phyloP scores from a whole-genome alignment of 1,140 invertebrate species.

The Archegozetes longisetosus region DNA sequence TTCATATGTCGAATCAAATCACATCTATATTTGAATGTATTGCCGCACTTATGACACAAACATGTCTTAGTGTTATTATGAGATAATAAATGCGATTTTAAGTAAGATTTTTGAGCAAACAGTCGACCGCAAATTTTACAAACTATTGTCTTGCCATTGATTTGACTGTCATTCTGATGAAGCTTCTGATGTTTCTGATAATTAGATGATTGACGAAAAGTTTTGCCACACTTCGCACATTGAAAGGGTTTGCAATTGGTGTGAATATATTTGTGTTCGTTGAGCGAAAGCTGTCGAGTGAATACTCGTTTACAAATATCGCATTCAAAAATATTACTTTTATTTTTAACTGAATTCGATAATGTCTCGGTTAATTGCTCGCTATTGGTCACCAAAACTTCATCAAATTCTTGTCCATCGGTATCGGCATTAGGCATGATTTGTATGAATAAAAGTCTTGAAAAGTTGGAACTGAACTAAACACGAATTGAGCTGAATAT shows the following conservation, averaged over 20 bases:
- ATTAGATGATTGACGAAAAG: background rate
- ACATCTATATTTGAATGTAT: background rate
- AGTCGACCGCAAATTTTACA: background rate
- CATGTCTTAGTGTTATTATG: background rate
- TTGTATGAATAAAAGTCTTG: no score
- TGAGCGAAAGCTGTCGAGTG: background rate
- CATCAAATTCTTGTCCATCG: background rate
- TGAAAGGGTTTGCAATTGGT: background rate
- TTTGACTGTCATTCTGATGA: background rate
- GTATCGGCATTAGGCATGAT: no score
- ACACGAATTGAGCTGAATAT: no score
- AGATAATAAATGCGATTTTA: background rate
- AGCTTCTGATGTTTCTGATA: background rate
- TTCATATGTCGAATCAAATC: background rate
- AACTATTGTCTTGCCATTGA: background rate
- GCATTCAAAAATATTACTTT: background rate
- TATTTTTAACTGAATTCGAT: background rate
- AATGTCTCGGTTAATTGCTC: background rate
- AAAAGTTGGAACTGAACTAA: no score
- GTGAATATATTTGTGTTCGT: background rate
- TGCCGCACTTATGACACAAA: background rate
- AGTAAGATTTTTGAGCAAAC: background rate
- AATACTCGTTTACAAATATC: background rate
- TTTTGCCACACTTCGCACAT: background rate
- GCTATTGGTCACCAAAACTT: background rate